A percentile compares a stretch with the other conserved stretches of the same genome.
These are phyloP conservation scores for Serinus canaria DNA, from an alignment of 2,113 vertebrate species.

Conservation along the genomic window DNA sequence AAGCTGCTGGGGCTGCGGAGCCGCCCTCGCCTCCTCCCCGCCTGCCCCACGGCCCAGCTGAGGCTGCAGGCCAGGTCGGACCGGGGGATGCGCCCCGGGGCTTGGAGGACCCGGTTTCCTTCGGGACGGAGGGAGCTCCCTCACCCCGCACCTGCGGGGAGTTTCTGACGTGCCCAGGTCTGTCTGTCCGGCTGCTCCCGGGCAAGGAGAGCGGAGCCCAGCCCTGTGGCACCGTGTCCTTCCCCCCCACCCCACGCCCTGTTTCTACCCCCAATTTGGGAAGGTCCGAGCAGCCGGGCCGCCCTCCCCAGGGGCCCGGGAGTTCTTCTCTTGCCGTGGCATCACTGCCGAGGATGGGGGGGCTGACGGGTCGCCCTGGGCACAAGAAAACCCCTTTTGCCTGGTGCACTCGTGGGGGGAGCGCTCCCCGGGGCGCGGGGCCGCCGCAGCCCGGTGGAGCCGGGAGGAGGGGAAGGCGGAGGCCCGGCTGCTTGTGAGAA, in stretches of 20 bases:
- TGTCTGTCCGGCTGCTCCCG: background rate
- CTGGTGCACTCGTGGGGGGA: background rate
- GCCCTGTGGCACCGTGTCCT: background rate
- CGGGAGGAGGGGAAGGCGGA: conserved; percentile 59
- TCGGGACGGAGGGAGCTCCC: background rate
- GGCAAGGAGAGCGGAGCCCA: background rate
- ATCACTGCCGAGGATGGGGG: background rate
- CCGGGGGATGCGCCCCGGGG: too few species aligned
- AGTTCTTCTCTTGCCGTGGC: background rate
- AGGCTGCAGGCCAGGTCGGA: accelerated
- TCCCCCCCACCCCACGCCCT: too few species aligned
- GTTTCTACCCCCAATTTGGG: background rate
- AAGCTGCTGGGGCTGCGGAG: background rate
- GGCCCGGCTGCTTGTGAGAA: conserved; percentile 73
- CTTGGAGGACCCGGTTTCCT: background rate
- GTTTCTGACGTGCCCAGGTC: background rate
- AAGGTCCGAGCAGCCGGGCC: background rate
- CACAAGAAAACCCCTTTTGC: background rate
- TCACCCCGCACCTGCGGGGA: background rate
- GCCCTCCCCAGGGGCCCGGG: background rate
- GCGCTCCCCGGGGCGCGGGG: background rate
- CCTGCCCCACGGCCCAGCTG: background rate
- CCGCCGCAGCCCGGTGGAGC: background rate
- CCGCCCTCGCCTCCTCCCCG: background rate
- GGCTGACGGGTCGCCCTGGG: background rate